Conservation (phyloP, 2,113 vertebrate genomes). For the Athene noctua region DNA sequence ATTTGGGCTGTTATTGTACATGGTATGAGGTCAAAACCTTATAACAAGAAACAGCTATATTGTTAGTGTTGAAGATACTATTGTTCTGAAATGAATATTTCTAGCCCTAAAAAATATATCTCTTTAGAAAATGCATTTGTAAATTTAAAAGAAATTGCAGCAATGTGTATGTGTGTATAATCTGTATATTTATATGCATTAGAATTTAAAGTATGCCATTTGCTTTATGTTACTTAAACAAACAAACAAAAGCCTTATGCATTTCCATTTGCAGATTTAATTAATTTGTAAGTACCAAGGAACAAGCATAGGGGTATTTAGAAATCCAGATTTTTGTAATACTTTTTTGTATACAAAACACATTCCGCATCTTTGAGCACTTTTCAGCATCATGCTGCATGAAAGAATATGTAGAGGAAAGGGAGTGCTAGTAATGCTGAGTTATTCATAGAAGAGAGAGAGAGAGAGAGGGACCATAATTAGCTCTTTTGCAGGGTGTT, state of each 20-base stretch:
- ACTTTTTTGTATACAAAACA: neutral
- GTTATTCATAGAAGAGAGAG: neutral
- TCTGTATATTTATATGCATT: neutral
- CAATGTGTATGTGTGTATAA: neutral
- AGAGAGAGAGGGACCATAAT: neutral
- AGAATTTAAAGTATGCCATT: neutral
- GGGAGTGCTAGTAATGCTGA: neutral
- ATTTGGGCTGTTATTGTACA: neutral
- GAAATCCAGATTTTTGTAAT: neutral
- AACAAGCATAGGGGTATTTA: neutral
- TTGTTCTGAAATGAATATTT: conserved; percentile 9
- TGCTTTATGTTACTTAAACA: neutral
- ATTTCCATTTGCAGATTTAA: neutral
- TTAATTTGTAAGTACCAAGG: neutral
- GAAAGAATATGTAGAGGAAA: neutral
- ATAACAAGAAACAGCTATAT: neutral
- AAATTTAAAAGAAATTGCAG: neutral
- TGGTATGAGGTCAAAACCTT: neutral
- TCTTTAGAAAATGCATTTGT: neutral
- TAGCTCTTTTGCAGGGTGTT: neutral
- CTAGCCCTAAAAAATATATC: neutral
- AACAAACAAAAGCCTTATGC: neutral
- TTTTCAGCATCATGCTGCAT: neutral
- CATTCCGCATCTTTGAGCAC: neutral
- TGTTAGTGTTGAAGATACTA: neutral